Base-by-base conservation (phyloP, 2,113 vertebrate species). In the Pseudorhombus dupliciocellatus region DNA sequence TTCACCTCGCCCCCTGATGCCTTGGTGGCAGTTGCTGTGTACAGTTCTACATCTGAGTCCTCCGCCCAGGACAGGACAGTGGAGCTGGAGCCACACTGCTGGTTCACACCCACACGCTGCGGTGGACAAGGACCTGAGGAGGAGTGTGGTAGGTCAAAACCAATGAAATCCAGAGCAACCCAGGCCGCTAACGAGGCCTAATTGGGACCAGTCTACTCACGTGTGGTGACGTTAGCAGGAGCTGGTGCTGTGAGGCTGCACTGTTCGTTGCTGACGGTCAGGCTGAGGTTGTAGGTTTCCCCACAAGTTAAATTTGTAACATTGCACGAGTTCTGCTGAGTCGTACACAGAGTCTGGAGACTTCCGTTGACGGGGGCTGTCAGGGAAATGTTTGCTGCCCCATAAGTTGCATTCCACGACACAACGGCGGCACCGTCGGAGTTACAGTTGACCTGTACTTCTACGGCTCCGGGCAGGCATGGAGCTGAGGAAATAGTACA, bases 61-160 rank as follows among this genome's bases (percentile, higher is more conserved):
- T 44, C 34, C 7, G 84, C 70, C 93, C 93, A 94, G 37, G 84
- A 87, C n/a, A 93, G 50, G 15, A 52, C 52, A 2, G 87, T 83
- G 9, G 66, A 79, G 6, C 7, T 26, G 52, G 61, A 84, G 40
- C 79, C 77, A 24, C 93, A 93, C 64, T 64, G 65, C 63, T 90
- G 74, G 42, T 75, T 31, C 4, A 85, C 87, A 2, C 53, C 66
- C 22, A 91, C 87, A 14, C 9, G 44, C 48, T 61, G 66, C n/a
- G 92, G 91, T 7, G 84, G 59, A 44, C 93, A 94, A 1, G 91
- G 91, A 51, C 86, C 92, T 93, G 48, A 15, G 28, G 16, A 34
- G 31, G 72, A 18, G 14, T 4, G 24, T 24, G 16, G 15, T 30
- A 15, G 9, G 31, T 26, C 18, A 18, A 37, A 31, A 68, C 18